A percentile compares a stretch with the other conserved stretches of the same genome.
Conservation (phyloP, 2,113 vertebrate species). For the Cyphomyrus discorhynchus region DNA sequence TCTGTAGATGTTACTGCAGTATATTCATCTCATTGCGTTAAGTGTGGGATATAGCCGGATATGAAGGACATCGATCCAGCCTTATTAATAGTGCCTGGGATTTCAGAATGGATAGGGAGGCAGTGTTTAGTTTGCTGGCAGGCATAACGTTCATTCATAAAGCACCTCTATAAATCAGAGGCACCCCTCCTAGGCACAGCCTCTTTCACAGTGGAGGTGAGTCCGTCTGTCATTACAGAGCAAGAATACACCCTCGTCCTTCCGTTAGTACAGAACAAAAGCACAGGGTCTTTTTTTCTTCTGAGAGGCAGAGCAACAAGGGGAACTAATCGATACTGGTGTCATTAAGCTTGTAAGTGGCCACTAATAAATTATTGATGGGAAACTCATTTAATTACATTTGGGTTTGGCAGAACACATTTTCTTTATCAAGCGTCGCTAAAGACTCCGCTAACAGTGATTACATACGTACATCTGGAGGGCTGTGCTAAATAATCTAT, state of each 20-base stretch:
- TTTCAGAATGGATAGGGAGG: neutral
- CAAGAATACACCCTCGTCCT: neutral
- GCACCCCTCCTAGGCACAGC: neutral
- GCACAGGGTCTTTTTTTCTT: slow-evolving; percentile 41
- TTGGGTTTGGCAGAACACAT: slow-evolving; percentile 45
- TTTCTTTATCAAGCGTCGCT: slow-evolving; percentile 42
- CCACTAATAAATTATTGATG: slow-evolving; percentile 63
- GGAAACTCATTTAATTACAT: slow-evolving; percentile 52
- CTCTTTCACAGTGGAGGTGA: neutral
- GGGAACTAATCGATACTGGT: slow-evolving; percentile 59
- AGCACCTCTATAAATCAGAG: slow-evolving; percentile 6
- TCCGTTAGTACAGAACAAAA: slow-evolving; percentile 33
- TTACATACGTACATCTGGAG: neutral
- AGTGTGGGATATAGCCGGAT: slow-evolving; percentile 26
- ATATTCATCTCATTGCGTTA: slow-evolving; percentile 34
- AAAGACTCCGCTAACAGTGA: slow-evolving; percentile 16
- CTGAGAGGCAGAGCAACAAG: slow-evolving; percentile 45
- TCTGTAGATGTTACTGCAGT: neutral
- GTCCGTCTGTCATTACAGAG: neutral
- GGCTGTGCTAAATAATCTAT: neutral
- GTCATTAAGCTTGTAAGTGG: slow-evolving; percentile 56
- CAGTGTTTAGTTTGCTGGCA: neutral
- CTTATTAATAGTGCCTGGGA: slow-evolving; percentile 19
- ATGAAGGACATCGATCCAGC: slow-evolving; percentile 24
- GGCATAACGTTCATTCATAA: slow-evolving; percentile 16